phyloP scores from a whole-genome alignment of 2,888 invertebrate genomes.

The Blomia tropicalis region DNA sequence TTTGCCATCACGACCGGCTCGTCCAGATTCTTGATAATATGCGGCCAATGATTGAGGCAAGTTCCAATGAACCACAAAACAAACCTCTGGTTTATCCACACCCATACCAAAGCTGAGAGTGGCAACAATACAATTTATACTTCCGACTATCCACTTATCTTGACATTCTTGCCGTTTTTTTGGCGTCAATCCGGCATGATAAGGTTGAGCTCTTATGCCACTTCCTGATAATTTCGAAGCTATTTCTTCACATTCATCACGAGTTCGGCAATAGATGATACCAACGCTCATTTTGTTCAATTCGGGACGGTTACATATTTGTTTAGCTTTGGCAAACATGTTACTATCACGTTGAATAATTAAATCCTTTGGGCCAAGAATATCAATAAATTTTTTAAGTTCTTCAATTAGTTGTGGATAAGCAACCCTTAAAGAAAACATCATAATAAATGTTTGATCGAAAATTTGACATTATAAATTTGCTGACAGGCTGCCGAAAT shows the following conservation, averaged over 20 bases:
- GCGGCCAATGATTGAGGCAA: conserved; percentile 71
- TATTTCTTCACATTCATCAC: conserved; percentile 72
- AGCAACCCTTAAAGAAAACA: conserved; percentile 67
- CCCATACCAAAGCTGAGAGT: conserved; percentile 99
- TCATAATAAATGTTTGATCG: conserved; percentile 87
- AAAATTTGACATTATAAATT: conserved; percentile 73
- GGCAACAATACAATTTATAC: conserved; percentile 75
- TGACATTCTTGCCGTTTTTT: conserved; percentile 52
- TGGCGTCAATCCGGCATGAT: conserved; percentile 59
- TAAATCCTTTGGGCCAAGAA: conserved; percentile 40
- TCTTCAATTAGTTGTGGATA: conserved; percentile 56
- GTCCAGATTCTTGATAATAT: conserved; percentile 88
- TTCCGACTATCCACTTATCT: conserved; percentile 78
- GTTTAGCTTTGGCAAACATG: neutral
- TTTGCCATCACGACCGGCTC: conserved; percentile 87
- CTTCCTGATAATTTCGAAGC: conserved; percentile 55
- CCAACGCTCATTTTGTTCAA: conserved; percentile 48
- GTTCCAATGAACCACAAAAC: conserved; percentile 91
- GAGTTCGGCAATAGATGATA: conserved; percentile 84
- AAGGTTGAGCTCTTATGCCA: conserved; percentile 61
- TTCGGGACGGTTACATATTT: neutral
- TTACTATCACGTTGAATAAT: neutral
- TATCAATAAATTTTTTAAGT: conserved; percentile 52
- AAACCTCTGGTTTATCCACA: conserved; percentile 83
- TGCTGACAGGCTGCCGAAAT: conserved; percentile 48